Percentiles rank a stretch among this genome's conserved stretches.
These are phyloP conservation scores for Mustela nigripes DNA, from an alignment of 2,113 vertebrate species.

Conservation along the genomic window DNA sequence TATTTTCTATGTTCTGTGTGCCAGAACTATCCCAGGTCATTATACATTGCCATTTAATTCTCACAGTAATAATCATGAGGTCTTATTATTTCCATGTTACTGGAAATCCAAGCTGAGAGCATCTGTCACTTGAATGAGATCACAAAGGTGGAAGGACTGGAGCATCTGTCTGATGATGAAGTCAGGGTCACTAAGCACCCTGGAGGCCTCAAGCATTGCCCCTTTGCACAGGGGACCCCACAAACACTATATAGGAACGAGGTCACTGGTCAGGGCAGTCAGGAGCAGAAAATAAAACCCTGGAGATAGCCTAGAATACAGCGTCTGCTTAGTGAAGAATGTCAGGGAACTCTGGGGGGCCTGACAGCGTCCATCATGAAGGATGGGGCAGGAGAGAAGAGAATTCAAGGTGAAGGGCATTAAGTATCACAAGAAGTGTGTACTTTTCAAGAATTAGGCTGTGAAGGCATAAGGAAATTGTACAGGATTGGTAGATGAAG, in stretches of 20 bases:
- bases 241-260: not conserved
- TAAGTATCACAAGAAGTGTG: not conserved
- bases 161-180: not conserved
- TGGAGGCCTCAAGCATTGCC: not conserved
- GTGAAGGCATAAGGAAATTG: not conserved
- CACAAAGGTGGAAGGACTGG: not conserved
- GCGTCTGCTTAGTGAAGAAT: not conserved
- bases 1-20: not conserved
- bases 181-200: not conserved
- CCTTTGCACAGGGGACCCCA: not conserved
- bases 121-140: not conserved
- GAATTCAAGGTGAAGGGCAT: not conserved
- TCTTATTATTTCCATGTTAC: not conserved
- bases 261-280: too few species aligned
- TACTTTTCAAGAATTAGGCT: not conserved
- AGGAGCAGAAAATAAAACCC: not conserved
- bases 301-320: too few species aligned
- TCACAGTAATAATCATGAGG: not conserved
- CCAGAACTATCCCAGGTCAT: not conserved
- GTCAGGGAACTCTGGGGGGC: not conserved
- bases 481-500: not conserved
- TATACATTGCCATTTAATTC: not conserved
- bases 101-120: not conserved
- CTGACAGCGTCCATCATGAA: not conserved
- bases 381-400: not conserved